phyloP scores from a whole-genome alignment of 92 coral and sea anemone species.

The Porites evermanni region DNA sequence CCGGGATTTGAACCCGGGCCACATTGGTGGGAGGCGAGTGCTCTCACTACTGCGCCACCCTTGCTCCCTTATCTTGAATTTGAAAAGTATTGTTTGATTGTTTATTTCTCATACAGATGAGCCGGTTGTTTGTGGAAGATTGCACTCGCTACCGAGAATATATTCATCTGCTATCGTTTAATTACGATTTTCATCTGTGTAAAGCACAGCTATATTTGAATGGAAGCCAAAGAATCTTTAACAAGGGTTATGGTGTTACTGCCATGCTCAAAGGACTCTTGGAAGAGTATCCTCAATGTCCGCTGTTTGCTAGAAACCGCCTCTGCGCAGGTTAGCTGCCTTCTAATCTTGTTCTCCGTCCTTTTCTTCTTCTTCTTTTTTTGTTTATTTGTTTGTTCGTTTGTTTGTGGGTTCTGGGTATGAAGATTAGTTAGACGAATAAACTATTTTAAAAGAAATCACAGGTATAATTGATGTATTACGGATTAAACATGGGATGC shows the following conservation, averaged over 20 bases:
- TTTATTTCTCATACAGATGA: conserved; percentile 43
- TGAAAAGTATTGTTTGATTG: neutral
- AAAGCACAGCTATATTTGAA: conserved; percentile 91
- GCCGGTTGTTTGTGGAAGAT: conserved; percentile 83
- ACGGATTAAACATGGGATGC: too few relatives aligned
- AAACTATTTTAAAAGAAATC: too few relatives aligned
- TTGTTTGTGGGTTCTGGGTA: neutral
- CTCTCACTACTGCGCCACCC: too few relatives aligned
- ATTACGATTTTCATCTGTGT: conserved; percentile 95
- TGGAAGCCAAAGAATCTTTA: conserved; percentile 93
- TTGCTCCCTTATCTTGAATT: neutral
- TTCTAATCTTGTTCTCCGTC: too few relatives aligned
- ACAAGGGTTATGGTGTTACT: conserved; percentile 84
- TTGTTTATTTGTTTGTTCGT: neutral
- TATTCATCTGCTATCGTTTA: conserved; percentile 94
- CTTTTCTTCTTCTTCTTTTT: too few relatives aligned
- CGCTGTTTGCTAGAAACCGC: conserved; percentile 91
- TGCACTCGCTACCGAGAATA: conserved; percentile 88
- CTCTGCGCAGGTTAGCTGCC: conserved; percentile 74
- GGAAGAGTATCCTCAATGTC: conserved; percentile 73
- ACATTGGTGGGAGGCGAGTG: too few relatives aligned
- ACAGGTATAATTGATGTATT: too few relatives aligned
- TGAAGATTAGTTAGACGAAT: too few relatives aligned
- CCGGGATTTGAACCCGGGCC: too few relatives aligned
- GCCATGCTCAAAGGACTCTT: conserved; percentile 83